Evolutionary conservation across 2,113 vertebrate species (phyloP), one percentile per base, ranked within the genome.

Genomic region (Paraplagusia blochii): DNA sequence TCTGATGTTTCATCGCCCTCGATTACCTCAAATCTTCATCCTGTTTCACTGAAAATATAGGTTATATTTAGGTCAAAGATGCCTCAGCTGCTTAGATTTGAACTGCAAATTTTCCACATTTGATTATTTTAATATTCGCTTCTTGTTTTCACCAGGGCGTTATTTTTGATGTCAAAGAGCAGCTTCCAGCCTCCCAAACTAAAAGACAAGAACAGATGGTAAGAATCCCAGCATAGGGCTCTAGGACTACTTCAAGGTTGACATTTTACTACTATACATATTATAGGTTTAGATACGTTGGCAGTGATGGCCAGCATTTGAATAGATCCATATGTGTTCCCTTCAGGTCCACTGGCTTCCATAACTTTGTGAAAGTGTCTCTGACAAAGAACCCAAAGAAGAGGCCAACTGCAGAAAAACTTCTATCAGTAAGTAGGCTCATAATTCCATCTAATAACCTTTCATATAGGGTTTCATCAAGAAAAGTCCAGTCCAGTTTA

Each of bases 201-300:
- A 91, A 98, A 98, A 89, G 96, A 99, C 82, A 98, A 97, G 89
- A 91, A 89, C 64, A 98, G 95, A 91, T 99, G 97, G 97, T 99
- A 69, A 86, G 93, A 89, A 9, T 13, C 7, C 1, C 17, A 15
- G 10, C 43, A 29, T 55, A 14, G 39, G 16, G 13, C 11, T 1
- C 9, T n/a, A 1, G 8, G 42, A 44, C 5, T 43, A 6, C n/a
- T 14, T n/a, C n/a, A 8, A 17, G 11, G 16, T 14, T 11, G 4
- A 11, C 10, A 6, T n/a, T n/a, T n/a, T n/a, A n/a, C n/a, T n/a
- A n/a, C n/a, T n/a, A n/a, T 46, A 2, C 29, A 29, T 9, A 46
- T 34, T 50, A 13, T 29, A 15, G 12, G 18, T 16, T 15, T 9
- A 35, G 49, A 16, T 9, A 15, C 22, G 36, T 16, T 11, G 14